Evolutionary conservation across 2,113 vertebrate genomes (phyloP), one percentile per base, ranked within the genome.

Genomic region (Syngnathus floridae): DNA sequence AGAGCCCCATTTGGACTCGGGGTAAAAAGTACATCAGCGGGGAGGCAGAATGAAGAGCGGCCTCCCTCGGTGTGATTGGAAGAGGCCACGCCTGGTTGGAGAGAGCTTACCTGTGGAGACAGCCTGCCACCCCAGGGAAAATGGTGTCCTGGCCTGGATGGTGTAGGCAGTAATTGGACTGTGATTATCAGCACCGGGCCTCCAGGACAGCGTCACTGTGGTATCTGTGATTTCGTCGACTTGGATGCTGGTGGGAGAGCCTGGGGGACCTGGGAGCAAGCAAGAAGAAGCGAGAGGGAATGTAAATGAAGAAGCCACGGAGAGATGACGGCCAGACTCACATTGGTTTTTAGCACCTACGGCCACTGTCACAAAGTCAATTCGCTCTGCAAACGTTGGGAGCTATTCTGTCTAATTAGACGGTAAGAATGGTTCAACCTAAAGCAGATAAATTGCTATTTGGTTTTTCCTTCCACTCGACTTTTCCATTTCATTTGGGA

Each of bases 91-190:
- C 79, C 82, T 86, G 85, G 85, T 83, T 87, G 82, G 81, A 82
- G 67, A 71, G 84, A 80, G 21, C 88, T 84, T 92, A 99, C 97
- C 95, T 95, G 97, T 98, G 83, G 89, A 94, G 85, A 97, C 94
- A 1, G 93, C 95, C 84, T 99, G 97, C 97, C 97, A 99, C 71
- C 96, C 97, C 79, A 98, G 94, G 1, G 97, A 98, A 88, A 98
- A 99, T 0, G 97, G 97, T 1, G 97, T 99, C 82, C 96, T 90
- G 37, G 94, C 95, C 87, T 98, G 97, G 55, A 98, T 92, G 17
- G 92, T 90, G 45, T 94, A 96, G 78, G 90, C 92, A 1, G 93
- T 98, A 84, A 99, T 90, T 69, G 97, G 97, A 90, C 97, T 99
- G 88, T 95, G 97, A 91, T 98, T 98, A 91, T 99, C 95, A 22